Percentiles rank a stretch among this genome's conserved stretches.
Conservation (phyloP, 2,888 invertebrate species). For the Noctua pronuba region DNA sequence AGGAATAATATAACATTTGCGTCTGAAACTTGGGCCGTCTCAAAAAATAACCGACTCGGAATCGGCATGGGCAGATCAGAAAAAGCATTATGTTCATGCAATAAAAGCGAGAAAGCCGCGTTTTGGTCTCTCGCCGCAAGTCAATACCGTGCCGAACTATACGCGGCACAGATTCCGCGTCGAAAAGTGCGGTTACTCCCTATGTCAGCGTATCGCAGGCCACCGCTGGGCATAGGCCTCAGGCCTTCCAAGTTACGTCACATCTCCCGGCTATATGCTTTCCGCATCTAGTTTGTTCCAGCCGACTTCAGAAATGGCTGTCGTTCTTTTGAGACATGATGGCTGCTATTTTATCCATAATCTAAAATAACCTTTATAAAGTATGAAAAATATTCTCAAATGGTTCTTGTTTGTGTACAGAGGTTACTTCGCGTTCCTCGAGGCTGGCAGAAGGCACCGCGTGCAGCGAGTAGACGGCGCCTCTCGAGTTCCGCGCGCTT, state of each 20-base stretch:
- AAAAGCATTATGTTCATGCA: background rate
- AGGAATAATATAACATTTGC: background rate
- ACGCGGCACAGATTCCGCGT: background rate
- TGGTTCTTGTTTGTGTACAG: slow-evolving; percentile 80
- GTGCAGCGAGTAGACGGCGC: slow-evolving; percentile 91
- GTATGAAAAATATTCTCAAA: background rate
- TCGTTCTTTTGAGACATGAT: background rate
- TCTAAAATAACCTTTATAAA: background rate
- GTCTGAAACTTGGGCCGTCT: background rate
- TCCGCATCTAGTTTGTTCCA: background rate
- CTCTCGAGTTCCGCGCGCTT: slow-evolving; percentile 90
- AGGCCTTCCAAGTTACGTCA: background rate
- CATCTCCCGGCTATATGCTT: background rate
- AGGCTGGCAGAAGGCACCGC: slow-evolving; percentile 94
- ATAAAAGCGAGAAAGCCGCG: background rate
- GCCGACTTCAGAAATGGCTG: background rate
- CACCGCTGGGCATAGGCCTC: background rate
- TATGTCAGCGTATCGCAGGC: background rate
- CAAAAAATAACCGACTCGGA: background rate
- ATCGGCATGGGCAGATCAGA: background rate
- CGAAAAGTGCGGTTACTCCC: background rate
- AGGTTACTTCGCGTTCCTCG: slow-evolving; percentile 97
- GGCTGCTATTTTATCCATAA: background rate
- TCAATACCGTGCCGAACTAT: background rate
- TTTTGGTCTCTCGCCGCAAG: background rate